Conservation (phyloP, 1,140 invertebrate species). For the Sweltsa coloradensis region DNA sequence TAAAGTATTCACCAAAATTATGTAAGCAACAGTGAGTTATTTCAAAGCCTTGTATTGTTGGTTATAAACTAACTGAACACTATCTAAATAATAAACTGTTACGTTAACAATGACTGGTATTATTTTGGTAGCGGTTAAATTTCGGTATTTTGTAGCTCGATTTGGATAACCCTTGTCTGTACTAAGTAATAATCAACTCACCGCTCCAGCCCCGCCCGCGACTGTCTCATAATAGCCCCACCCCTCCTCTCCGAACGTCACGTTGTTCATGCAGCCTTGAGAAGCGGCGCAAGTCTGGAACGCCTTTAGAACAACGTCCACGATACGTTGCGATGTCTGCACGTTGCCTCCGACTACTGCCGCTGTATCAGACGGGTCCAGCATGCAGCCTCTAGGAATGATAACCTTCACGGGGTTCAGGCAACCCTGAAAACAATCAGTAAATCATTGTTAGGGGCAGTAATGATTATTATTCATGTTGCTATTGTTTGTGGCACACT, state of each 20-base stretch:
- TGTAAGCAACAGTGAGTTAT: no score
- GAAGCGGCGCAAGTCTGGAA: slow-evolving; percentile 89
- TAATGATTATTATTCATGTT: neutral
- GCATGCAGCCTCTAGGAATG: slow-evolving; percentile 73
- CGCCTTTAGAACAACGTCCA: slow-evolving; percentile 92
- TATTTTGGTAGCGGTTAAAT: no score
- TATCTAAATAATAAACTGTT: no score
- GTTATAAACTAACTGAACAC: no score
- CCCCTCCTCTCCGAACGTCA: slow-evolving; percentile 86
- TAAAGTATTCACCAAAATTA: no score
- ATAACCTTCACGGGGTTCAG: slow-evolving; percentile 74
- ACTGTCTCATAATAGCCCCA: slow-evolving; percentile 98
- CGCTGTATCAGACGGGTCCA: slow-evolving; percentile 83
- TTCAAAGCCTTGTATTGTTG: no score
- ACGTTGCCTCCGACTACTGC: slow-evolving; percentile 99
- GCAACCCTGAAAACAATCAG: slow-evolving; percentile 64
- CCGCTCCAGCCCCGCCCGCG: slow-evolving; percentile 96
- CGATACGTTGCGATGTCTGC: slow-evolving; percentile 90
- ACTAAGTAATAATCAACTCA: no score
- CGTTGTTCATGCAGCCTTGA: slow-evolving; percentile 99
- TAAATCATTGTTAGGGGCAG: neutral
- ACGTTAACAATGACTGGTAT: no score
- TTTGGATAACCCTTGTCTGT: no score
- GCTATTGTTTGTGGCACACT: neutral
- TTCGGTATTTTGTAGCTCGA: no score